Conservation (phyloP, 2,113 vertebrate species). For the Aythya baeri region DNA sequence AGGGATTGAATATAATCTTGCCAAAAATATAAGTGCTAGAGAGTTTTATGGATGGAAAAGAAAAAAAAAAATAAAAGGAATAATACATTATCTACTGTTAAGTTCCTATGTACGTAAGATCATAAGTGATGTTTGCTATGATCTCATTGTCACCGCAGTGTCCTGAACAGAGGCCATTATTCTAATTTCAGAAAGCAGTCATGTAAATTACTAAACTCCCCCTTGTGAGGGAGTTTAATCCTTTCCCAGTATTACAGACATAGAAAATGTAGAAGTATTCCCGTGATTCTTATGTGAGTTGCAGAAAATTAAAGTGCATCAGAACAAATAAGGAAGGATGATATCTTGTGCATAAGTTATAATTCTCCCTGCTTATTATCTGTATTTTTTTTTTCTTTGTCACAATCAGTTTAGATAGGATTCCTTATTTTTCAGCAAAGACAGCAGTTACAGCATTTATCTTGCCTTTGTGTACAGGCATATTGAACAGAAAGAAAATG, state of each 20-base stretch:
- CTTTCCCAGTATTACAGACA: neutral
- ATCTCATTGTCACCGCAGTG: neutral
- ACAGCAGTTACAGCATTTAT: neutral
- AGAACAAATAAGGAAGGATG: neutral
- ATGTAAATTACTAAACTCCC: neutral
- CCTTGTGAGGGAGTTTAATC: neutral
- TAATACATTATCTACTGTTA: neutral
- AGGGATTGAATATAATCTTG: neutral
- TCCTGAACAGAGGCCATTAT: neutral
- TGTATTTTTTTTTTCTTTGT: neutral
- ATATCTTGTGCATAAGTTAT: neutral
- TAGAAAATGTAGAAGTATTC: neutral
- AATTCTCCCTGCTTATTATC: neutral
- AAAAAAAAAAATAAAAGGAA: neutral
- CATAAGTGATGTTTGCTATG: neutral
- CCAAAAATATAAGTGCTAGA: neutral
- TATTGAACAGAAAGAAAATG: neutral
- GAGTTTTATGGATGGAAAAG: neutral
- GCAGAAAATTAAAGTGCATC: neutral
- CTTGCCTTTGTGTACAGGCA: neutral
- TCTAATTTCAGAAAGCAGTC: neutral
- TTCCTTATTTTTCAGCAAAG: neutral
- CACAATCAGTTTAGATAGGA: neutral
- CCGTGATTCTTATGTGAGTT: neutral
- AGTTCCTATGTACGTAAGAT: neutral